A percentile compares a stretch with the other conserved stretches of the same genome.
Evolutionary conservation across 2,888 invertebrate species (phyloP).

Genomic region (Cephus pygmeus): DNA sequence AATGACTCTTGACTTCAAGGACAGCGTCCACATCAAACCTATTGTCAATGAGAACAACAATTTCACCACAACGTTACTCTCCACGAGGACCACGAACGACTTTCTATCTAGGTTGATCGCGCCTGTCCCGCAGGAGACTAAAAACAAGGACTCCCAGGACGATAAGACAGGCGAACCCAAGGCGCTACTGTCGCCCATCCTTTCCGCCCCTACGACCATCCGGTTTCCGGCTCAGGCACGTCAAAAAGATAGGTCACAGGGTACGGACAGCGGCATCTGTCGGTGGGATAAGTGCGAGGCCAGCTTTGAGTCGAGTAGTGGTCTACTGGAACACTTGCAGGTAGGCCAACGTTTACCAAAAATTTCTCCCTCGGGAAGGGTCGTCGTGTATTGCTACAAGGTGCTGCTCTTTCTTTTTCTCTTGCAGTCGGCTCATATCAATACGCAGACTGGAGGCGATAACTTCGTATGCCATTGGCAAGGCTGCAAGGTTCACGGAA

Average conservation of each 20-base stretch:
- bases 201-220: conserved; percentile 84
- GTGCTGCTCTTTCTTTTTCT: neutral
- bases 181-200: conserved; percentile 74
- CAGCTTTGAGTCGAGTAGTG: conserved; percentile 82
- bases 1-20: conserved; percentile 32
- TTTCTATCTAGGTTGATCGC: conserved; percentile 25
- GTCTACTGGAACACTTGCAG: conserved; percentile 89
- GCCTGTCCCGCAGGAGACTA: conserved; percentile 22
- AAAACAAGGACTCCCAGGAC: conserved; percentile 54
- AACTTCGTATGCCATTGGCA: conserved; percentile 93
- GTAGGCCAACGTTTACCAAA: conserved; percentile 62
- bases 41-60: conserved; percentile 61
- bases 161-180: conserved; percentile 56
- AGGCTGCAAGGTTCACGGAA: conserved; percentile 93
- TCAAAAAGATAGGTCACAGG: conserved; percentile 55
- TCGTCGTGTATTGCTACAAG: neutral
- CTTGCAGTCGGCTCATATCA: conserved; percentile 82
- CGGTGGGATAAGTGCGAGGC: conserved; percentile 86
- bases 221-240: conserved; percentile 75
- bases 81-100: conserved; percentile 25
- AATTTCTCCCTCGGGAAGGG: neutral
- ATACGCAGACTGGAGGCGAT: conserved; percentile 84
- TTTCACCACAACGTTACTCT: conserved; percentile 36
- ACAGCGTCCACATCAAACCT: conserved; percentile 33
- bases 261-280: conserved; percentile 72